A percentile compares a stretch with the other conserved stretches of the same genome.
These are phyloP conservation scores for Rhyacophila evoluta DNA, from an alignment of 2,888 invertebrate genomes.

Conservation along the genomic window DNA sequence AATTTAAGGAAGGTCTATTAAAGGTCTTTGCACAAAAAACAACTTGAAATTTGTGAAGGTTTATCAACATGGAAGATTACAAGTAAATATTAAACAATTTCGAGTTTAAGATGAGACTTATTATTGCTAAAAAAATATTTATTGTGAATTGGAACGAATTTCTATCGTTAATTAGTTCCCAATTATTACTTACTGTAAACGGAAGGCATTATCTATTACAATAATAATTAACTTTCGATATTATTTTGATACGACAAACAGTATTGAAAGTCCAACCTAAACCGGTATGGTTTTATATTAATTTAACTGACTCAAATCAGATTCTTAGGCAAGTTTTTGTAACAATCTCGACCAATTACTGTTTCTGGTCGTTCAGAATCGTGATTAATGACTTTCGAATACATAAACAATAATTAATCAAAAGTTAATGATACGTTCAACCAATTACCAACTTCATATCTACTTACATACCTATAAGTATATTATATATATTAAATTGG, in stretches of 20 bases:
- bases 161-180: neutral
- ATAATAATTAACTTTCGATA: constrained; percentile 12
- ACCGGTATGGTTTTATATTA: neutral
- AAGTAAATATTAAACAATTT: no score
- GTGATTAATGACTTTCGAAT: constrained; percentile 22
- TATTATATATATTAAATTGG: no score
- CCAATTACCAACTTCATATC: neutral
- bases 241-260: neutral
- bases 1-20: no score
- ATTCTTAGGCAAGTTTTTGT: neutral
- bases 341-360: neutral
- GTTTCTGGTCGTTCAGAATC: neutral
- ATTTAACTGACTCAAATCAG: neutral
- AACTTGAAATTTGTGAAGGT: no score
- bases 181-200: neutral
- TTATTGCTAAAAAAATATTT: no score
- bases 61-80: no score
- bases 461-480: neutral
- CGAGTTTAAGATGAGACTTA: no score
- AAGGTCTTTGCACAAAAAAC: no score
- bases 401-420: constrained; percentile 24
- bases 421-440: constrained; percentile 18
- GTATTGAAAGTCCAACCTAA: no score
- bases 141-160: neutral
- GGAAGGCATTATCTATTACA: neutral